A percentile compares a stretch with the other conserved stretches of the same genome.
Conservation (phyloP, 2,888 invertebrate species). For the Pterostichus niger region DNA sequence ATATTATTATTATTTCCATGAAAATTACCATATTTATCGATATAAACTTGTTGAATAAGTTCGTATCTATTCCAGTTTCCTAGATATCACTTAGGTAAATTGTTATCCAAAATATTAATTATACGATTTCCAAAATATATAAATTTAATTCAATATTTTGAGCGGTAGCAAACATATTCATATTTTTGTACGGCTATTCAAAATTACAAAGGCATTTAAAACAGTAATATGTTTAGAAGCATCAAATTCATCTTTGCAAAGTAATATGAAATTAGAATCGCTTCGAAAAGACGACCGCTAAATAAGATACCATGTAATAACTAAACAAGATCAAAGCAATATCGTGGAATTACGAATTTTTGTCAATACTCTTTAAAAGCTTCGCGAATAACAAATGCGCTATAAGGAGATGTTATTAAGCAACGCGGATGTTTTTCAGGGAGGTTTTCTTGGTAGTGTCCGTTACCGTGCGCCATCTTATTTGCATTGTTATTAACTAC, state of each 20-base stretch:
- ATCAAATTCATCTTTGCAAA: background rate
- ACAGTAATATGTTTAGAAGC: too few species aligned
- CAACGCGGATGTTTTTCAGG: background rate
- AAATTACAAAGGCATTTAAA: too few species aligned
- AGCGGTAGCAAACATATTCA: too few species aligned
- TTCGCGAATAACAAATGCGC: background rate
- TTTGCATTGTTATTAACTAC: slow-evolving; percentile 76
- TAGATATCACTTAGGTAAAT: too few species aligned
- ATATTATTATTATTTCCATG: too few species aligned
- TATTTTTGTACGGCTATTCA: too few species aligned
- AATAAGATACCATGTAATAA: slow-evolving; percentile 12
- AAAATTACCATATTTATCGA: too few species aligned
- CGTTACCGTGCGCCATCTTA: slow-evolving; percentile 70
- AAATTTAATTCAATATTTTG: too few species aligned
- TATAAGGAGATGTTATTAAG: slow-evolving; percentile 39
- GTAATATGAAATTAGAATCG: background rate
- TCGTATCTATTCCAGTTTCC: too few species aligned
- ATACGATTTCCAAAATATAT: too few species aligned
- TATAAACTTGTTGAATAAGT: too few species aligned
- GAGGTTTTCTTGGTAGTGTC: slow-evolving; percentile 6
- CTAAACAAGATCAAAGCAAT: slow-evolving; percentile 3
- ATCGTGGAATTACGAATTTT: slow-evolving; percentile 13
- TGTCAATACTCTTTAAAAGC: slow-evolving; percentile 15
- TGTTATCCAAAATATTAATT: too few species aligned
- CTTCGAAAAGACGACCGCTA: background rate